Evolutionary conservation across 2,888 invertebrate genomes (phyloP), one percentile per base, ranked within the genome.

Genomic region (Scaptomyza parva): DNA sequence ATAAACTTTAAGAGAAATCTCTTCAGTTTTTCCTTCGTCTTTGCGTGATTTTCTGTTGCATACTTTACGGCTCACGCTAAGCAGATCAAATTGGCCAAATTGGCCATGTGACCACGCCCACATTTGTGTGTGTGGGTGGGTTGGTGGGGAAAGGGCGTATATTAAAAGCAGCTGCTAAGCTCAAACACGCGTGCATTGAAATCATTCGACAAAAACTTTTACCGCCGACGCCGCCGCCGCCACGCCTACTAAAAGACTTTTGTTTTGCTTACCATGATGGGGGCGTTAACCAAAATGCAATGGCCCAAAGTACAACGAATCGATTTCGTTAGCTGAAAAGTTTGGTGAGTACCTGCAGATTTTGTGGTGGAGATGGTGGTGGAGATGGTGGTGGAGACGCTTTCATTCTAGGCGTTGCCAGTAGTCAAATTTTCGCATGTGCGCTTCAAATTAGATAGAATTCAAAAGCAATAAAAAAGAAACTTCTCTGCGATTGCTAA

Each of bases 391-490:
- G 4, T 1, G 20, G 44, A 3, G 28, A 28, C 8, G 9, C 44
- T 12, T 54, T 59, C 28, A 18, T 5, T 20, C 41, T 48, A 66
- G 84, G 84, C 84, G 81, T 74, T 70, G 53, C 78, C 74, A 80
- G 75, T 72, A 80, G 78, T 70, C 75, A 78, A 80, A 84, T 77
- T 77, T 73, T 84, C 80, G 80, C 78, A 78, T 78, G 78, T 78
- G 83, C 84, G 55, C 76, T 22, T 65, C 71, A 83, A 78, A 83
- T 78, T 83, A 78, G 78, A 78, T 83, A 76, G 54, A 67, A 83
- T 71, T 79, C 72, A 57, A 68, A 83, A 71, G 78, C 80, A 76
- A 78, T 79, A 83, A 83, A 78, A 78, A 78, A 47, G 50, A 60
- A 79, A 78, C 63, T 83, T 75, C 33, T 68, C 14, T 58, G 51